phyloP scores from a whole-genome alignment of 2,797 vertebrate genomes.

The Serranus cabrilla region DNA sequence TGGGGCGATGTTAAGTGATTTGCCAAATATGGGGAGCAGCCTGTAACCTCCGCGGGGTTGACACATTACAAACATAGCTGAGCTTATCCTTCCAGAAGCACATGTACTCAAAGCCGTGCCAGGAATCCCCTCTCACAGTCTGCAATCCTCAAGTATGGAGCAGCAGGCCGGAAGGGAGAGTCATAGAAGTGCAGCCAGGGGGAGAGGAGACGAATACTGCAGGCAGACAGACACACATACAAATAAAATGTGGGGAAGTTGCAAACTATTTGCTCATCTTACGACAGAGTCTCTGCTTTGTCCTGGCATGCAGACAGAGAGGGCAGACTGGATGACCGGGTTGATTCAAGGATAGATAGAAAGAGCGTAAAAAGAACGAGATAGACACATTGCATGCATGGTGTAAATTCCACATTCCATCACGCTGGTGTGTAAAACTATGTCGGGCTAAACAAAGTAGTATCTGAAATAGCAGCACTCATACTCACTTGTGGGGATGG shows the following conservation, averaged over 20 bases:
- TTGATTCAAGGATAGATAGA: slow-evolving; percentile 63
- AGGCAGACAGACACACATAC: slow-evolving; percentile 17
- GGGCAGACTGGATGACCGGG: slow-evolving; percentile 25
- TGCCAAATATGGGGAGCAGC: slow-evolving; percentile 78
- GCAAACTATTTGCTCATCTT: slow-evolving; percentile 30
- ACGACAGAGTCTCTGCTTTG: slow-evolving; percentile 14
- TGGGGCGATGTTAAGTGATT: slow-evolving; percentile 73
- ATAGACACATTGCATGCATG: slow-evolving; percentile 37
- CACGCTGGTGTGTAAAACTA: slow-evolving; percentile 46
- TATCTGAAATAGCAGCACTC: slow-evolving; percentile 40
- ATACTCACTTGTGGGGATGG: slow-evolving; percentile 4
- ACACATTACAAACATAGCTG: slow-evolving; percentile 83
- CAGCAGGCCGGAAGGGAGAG: slow-evolving; percentile 54
- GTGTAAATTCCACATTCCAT: slow-evolving; percentile 72
- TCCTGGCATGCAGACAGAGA: slow-evolving; percentile 52
- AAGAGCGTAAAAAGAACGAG: slow-evolving; percentile 31
- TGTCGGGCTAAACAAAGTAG: slow-evolving; percentile 46
- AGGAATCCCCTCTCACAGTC: slow-evolving; percentile 71
- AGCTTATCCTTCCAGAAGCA: slow-evolving; percentile 80
- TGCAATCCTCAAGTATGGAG: slow-evolving; percentile 35
- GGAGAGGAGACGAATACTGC: slow-evolving; percentile 33
- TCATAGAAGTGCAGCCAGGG: slow-evolving; percentile 48
- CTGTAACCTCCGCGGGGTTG: slow-evolving; percentile 69
- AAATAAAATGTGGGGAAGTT: slow-evolving; percentile 42
- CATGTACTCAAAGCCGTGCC: slow-evolving; percentile 74